A percentile compares a stretch with the other conserved stretches of the same genome.
Evolutionary conservation across 2,888 invertebrate species (phyloP).

Genomic region (Strigamia maritima): DNA sequence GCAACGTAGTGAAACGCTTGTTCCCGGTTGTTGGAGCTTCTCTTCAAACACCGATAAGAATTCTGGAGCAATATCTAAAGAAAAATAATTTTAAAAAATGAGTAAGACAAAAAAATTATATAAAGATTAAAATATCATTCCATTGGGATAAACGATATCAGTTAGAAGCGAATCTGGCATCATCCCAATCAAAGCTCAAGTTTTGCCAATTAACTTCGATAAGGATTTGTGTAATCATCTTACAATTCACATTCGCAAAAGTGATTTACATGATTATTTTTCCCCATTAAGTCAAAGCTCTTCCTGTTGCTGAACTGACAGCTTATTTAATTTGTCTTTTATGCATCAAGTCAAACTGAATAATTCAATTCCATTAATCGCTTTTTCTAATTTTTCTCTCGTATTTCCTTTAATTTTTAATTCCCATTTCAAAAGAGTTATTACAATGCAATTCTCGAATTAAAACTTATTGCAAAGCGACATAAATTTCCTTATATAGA

Average conservation of each 20-base stretch:
- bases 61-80: constrained; percentile 37
- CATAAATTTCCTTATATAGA: constrained; percentile 19
- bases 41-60: constrained; percentile 72
- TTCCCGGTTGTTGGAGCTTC: constrained; percentile 84
- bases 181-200: constrained; percentile 29
- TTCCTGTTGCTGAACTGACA: constrained; percentile 27
- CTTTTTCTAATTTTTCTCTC: neutral
- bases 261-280: constrained; percentile 32
- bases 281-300: constrained; percentile 17
- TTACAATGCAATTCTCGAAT: constrained; percentile 25
- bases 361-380: constrained; percentile 31
- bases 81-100: neutral
- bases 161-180: neutral
- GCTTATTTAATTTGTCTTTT: constrained; percentile 32
- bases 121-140: neutral
- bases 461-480: constrained; percentile 20
- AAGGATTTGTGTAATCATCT: constrained; percentile 21
- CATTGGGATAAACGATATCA: neutral
- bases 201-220: constrained; percentile 17
- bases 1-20: constrained; percentile 83
- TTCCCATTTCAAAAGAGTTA: constrained; percentile 27
- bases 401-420: constrained; percentile 9
- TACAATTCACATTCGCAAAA: neutral
- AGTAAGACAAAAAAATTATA: neutral
- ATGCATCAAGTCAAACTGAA: constrained; percentile 10